phyloP scores from a whole-genome alignment of 2,888 invertebrate species.

The Epistrophe grossulariae region DNA sequence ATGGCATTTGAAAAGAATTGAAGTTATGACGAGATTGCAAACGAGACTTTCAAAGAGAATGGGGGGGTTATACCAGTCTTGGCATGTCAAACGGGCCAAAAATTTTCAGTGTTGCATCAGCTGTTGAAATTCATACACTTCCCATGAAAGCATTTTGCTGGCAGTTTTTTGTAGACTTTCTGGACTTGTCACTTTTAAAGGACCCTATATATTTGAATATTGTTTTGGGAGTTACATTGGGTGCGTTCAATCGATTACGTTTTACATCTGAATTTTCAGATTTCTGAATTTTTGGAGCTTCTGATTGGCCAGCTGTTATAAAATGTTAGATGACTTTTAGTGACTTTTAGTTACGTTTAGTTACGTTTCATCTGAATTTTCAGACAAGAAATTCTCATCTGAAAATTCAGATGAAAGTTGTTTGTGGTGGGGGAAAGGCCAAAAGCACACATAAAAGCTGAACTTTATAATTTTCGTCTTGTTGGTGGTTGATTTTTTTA shows the following conservation, averaged over 20 bases:
- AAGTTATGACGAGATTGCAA: conserved; percentile 74
- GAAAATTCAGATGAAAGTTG: no score
- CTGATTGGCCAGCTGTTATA: no score
- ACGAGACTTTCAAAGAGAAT: conserved; percentile 77
- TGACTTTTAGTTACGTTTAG: no score
- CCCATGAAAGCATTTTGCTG: conserved; percentile 77
- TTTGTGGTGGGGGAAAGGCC: no score
- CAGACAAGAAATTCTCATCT: no score
- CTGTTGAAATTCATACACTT: conserved; percentile 80
- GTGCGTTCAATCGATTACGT: conserved; percentile 88
- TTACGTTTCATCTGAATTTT: no score
- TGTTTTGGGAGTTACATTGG: conserved; percentile 88
- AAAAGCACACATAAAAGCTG: no score
- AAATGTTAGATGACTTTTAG: no score
- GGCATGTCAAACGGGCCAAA: conserved; percentile 83
- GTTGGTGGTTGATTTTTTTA: no score
- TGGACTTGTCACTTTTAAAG: conserved; percentile 87
- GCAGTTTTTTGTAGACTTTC: conserved; percentile 86
- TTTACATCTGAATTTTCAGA: no score
- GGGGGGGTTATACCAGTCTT: conserved; percentile 82
- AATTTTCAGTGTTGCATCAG: conserved; percentile 79
- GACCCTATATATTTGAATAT: conserved; percentile 88
- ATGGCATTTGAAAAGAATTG: conserved; percentile 87
- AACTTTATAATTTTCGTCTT: no score
- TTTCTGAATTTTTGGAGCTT: no score